Conservation (phyloP, 2,888 invertebrate genomes). For the Lepidochitona cinerea region DNA sequence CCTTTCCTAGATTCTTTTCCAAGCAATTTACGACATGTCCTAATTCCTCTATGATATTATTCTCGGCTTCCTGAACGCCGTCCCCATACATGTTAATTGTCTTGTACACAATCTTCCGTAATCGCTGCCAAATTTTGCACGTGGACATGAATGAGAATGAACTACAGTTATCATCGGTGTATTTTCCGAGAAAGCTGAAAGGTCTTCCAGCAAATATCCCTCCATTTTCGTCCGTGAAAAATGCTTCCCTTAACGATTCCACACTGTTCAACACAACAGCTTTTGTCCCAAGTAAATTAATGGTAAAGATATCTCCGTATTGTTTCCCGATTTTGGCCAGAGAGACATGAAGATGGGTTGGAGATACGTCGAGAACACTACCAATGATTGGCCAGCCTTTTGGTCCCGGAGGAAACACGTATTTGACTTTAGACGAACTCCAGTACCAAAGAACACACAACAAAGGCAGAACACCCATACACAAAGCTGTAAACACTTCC, state of each 20-base stretch:
- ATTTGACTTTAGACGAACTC: neutral
- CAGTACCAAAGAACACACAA: too few relatives aligned
- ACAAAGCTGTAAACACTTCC: too few relatives aligned
- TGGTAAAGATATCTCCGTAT: neutral
- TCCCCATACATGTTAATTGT: constrained; percentile 2
- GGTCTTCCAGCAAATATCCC: neutral
- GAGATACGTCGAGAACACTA: neutral
- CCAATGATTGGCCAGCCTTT: neutral
- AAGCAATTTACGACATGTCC: neutral
- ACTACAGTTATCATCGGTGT: neutral
- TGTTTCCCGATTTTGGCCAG: neutral
- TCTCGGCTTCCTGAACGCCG: neutral
- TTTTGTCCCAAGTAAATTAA: neutral
- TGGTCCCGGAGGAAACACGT: neutral
- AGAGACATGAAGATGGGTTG: neutral
- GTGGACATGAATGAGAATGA: neutral
- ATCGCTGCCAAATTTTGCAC: neutral
- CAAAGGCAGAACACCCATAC: too few relatives aligned
- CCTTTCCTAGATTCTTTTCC: neutral
- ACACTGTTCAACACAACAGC: neutral
- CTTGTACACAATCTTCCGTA: neutral
- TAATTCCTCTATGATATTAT: neutral
- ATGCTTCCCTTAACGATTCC: neutral
- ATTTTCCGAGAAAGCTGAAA: neutral
- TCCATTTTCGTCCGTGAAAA: neutral